Evolutionary conservation across 2,113 vertebrate genomes (phyloP), one percentile per base, ranked within the genome.

Genomic region (Notothenia coriiceps): DNA sequence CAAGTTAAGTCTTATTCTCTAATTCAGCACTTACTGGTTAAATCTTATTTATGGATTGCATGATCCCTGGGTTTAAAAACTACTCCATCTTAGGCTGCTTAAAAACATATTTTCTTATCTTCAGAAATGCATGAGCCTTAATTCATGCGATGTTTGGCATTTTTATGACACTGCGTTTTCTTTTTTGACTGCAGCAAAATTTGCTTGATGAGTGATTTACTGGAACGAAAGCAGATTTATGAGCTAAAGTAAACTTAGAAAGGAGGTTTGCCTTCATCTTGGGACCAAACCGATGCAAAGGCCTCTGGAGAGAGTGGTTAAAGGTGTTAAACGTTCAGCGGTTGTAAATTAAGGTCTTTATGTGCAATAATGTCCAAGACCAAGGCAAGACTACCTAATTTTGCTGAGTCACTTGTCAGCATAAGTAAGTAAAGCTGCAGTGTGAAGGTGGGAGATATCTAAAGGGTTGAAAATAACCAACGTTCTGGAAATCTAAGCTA

Each of bases 361-460:
- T 80, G 61, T 77, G 64, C 66, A 54, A 2, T 67, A 47, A 59
- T 52, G 12, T 17, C 43, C 10, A 3, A 29, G 35, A 68, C 33
- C 5, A 40, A 54, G 46, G 5, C 11, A 33, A 60, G 15, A 44
- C 44, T 73, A 75, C 82, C 43, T 80, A 22, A 12, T 70, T 76
- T 67, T 6, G 65, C 43, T 57, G 79, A 84, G 61, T 84, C 75
- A 80, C 55, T 14, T 29, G 6, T 70, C 1, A 0, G 4, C 55
- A 47, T n/a, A 68, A 63, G 14, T 18, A 56, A 15, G 4, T 40
- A 13, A 20, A 46, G 14, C n/a, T 54, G n/a, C 5, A 8, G n/a
- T 0, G 22, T 35, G 17, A 35, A 20, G 71, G 44, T 43, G 40
- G 44, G 6, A 44, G 29, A 57, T 70, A 40, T 63, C 8, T 10